Evolutionary conservation across 2,888 invertebrate species (phyloP), one percentile per base, ranked within the genome.

Genomic region (Alviniconcha strummeri): DNA sequence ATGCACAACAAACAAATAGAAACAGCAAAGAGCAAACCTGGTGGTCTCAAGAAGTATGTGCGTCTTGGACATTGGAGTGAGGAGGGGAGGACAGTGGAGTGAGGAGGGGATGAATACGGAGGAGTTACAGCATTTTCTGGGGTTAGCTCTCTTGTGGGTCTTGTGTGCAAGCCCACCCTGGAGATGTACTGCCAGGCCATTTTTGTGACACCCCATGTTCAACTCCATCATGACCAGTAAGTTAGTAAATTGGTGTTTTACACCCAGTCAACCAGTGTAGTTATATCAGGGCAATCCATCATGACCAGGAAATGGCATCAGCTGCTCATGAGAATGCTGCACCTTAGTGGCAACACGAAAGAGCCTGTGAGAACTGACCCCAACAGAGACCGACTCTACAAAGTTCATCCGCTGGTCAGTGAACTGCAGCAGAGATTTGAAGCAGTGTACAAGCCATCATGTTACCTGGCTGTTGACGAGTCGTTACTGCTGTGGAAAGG

Each of bases 311-410:
- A 36, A 9, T 54, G 77, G 15, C 78, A 78, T 54, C 78, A 85
- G 71, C 80, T 79, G 13, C 67, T 87, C 15, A 55, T 81, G 64
- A 78, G 75, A 83, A 87, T 83, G 80, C 36, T 86, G 9, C 87
- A 88, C 83, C 85, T 86, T 77, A 84, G 84, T 78, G 86, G 87
- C 82, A 86, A 88, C 75, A 60, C 55, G n/a, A 56, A 83, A 7
- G 55, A 78, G 60, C 74, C 80, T 13, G 74, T 36, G 19, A 36
- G 75, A 54, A 74, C 67, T 55, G 79, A 86, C 57, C 81, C 83
- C 11, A 69, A 15, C 36, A 74, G 77, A 52, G 86, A 87, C 82
- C 67, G 76, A 75, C 75, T 83, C 36, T 86, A 80, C 83, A 88
- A 87, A 82, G 80, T 87, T 57, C 55, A 86, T 15, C 85, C 85